Conservation (phyloP, 1,140 invertebrate genomes). For the Ips typographus region DNA sequence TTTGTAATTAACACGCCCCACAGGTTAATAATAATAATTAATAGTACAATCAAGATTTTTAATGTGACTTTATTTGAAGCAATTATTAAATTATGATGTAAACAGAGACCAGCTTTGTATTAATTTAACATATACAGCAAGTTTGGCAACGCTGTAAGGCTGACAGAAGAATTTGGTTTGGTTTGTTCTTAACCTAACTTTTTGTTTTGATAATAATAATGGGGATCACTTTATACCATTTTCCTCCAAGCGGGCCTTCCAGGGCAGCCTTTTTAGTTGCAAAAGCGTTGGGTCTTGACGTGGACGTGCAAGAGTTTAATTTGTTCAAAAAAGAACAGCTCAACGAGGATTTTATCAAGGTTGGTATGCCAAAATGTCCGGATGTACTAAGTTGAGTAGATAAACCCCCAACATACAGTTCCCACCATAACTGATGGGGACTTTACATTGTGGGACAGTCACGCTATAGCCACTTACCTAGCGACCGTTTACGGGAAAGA, state of each 20-base stretch:
- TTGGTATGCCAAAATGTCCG: constrained; percentile 16
- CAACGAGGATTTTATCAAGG: constrained; percentile 62
- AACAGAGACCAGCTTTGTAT: too few relatives aligned
- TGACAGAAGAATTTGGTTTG: neutral
- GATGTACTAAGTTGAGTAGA: constrained; percentile 46
- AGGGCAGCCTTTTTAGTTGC: constrained; percentile 63
- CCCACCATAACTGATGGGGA: constrained; percentile 70
- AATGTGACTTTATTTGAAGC: too few relatives aligned
- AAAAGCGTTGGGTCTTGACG: constrained; percentile 60
- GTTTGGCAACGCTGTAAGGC: too few relatives aligned
- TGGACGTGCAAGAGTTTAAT: constrained; percentile 63
- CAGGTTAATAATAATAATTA: too few relatives aligned
- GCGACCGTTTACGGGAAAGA: constrained; percentile 69
- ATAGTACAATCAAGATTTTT: too few relatives aligned
- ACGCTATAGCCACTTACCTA: constrained; percentile 72
- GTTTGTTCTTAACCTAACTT: neutral
- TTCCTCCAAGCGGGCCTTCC: constrained; percentile 66
- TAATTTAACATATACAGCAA: too few relatives aligned
- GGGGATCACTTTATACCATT: constrained; percentile 64
- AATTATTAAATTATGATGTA: too few relatives aligned
- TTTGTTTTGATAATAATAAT: constrained; percentile 33
- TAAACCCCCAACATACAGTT: constrained; percentile 66
- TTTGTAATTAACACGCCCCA: too few relatives aligned
- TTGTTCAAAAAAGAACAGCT: constrained; percentile 64
- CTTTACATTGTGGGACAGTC: constrained; percentile 67